phyloP scores from a whole-genome alignment of 2,797 vertebrate species.

The Mastacembelus armatus region DNA sequence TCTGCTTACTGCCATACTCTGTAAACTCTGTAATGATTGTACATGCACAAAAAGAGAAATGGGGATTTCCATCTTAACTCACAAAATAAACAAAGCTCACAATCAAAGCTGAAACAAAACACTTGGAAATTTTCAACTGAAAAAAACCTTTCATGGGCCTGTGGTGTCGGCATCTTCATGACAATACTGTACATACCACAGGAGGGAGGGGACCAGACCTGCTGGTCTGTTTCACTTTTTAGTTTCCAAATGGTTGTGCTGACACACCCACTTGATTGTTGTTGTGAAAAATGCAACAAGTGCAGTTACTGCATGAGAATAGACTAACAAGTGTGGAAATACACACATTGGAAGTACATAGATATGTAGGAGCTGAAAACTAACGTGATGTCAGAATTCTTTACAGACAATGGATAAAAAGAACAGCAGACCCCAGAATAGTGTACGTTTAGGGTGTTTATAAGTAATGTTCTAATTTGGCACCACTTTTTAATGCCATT shows the following conservation, averaged over 20 bases:
- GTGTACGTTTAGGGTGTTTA: conserved; percentile 41
- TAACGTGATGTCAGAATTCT: background rate
- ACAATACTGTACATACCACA: too few species aligned
- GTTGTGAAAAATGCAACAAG: conserved; percentile 6
- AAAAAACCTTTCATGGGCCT: too few species aligned
- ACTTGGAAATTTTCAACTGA: background rate
- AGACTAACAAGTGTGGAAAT: background rate
- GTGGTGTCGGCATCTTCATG: too few species aligned
- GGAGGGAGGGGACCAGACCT: too few species aligned
- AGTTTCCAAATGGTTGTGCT: conserved; percentile 17
- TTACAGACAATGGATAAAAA: background rate
- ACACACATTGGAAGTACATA: background rate
- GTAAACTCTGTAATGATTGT: background rate
- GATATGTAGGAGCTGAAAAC: background rate
- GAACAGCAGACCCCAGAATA: background rate
- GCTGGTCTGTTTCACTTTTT: background rate
- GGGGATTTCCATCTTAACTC: background rate
- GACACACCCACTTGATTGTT: too few species aligned
- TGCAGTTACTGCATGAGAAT: background rate
- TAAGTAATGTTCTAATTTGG: background rate
- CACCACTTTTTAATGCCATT: conserved; percentile 5
- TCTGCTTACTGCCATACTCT: background rate
- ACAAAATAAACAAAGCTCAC: background rate
- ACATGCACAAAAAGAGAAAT: background rate
- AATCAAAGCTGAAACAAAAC: conserved; percentile 17